Conservation (phyloP, 2,113 vertebrate species). For the Porphyrio hochstetteri region DNA sequence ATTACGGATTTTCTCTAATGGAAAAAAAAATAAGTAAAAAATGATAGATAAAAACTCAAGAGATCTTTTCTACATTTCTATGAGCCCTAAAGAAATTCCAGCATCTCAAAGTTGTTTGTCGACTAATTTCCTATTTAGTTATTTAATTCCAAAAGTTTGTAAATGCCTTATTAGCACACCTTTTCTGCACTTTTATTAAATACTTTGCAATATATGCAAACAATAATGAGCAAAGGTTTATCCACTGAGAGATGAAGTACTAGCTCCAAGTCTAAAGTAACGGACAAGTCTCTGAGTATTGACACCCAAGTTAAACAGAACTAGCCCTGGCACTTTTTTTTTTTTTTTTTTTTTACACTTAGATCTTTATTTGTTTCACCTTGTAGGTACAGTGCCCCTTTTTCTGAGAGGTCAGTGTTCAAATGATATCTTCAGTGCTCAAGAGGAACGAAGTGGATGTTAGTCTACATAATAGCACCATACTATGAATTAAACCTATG, state of each 20-base stretch:
- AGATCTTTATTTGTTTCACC: background rate
- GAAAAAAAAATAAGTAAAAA: background rate
- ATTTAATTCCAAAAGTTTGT: background rate
- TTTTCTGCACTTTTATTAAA: background rate
- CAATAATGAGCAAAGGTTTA: background rate
- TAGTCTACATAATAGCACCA: background rate
- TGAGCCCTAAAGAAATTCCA: background rate
- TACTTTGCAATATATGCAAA: background rate
- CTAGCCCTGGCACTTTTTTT: background rate
- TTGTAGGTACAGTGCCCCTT: background rate
- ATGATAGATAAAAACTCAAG: background rate
- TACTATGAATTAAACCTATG: background rate
- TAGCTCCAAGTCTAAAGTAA: background rate
- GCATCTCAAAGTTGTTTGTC: background rate
- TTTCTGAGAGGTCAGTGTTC: background rate
- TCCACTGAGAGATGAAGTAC: background rate
- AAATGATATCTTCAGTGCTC: background rate
- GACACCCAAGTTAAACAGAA: background rate
- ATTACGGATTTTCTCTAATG: background rate
- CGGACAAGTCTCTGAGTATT: background rate
- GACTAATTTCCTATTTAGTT: background rate
- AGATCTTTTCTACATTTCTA: background rate
- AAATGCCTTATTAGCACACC: background rate
- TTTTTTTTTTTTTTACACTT: fast-evolving
- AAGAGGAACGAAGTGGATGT: background rate